Base-by-base conservation (phyloP, 2,113 vertebrate genomes). In the Origma solitaria region DNA sequence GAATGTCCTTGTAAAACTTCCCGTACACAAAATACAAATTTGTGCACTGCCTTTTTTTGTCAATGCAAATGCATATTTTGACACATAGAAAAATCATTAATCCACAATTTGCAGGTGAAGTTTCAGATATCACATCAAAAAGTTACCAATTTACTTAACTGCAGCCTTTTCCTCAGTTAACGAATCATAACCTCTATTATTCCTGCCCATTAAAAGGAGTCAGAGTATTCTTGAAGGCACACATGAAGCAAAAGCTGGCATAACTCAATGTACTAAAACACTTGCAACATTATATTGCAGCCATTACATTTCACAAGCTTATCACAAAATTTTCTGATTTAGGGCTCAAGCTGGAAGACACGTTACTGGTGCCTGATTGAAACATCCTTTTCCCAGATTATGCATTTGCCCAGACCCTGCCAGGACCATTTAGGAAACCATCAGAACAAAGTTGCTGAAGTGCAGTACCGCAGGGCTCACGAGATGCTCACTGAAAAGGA, bases 341-440 rank as follows among this genome's bases (percentile, higher is more conserved):
- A 33, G 28, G 14, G 33, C 13, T 57, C n/a, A 35, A 40, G 1
- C 9, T 69, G 18, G 33, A 35, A 17, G 33, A 45, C 6, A 15
- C 0, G 0, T 5, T 37, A 24, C 5, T 28, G 13, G 16, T 33
- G 12, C 20, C 11, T 33, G 25, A 57, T 7, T 44, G 20, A 38
- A 33, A 13, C 31, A 37, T 45, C 8, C 24, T 70, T 13, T 21
- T 61, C 31, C 8, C 42, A 57, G 11, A 20, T 60, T 15, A 19
- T 14, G 14, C 3, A 73, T 31, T 4, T 38, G 64, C 15, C 9
- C 66, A 66, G 44, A 18, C 8, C 21, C 25, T 60, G n/a, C 10
- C 47, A 62, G 28, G 0, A 1, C 1, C 23, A 33, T 7, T 21
- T 18, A 19, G 9, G 83, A 62, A 70, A 11, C 22, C 45, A 35